phyloP scores from a whole-genome alignment of 2,113 vertebrate genomes.

The Herpailurus yagouaroundi region DNA sequence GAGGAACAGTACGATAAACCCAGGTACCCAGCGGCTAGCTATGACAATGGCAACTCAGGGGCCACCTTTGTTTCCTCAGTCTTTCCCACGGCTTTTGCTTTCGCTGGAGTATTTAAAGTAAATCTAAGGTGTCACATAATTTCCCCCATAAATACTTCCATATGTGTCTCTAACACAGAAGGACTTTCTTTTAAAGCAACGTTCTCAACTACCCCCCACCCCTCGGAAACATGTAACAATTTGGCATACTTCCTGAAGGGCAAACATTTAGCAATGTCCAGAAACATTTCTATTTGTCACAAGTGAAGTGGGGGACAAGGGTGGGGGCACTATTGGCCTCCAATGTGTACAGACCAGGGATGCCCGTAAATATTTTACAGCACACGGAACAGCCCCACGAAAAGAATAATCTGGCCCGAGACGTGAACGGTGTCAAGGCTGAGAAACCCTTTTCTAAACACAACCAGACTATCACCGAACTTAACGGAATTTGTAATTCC shows the following conservation, averaged over 20 bases:
- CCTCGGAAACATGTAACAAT: neutral
- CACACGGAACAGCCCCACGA: accelerated
- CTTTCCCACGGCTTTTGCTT: neutral
- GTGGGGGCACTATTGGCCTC: too few species aligned
- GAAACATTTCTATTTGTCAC: neutral
- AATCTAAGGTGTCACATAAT: neutral
- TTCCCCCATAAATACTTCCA: neutral
- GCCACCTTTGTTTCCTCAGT: neutral
- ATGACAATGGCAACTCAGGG: neutral
- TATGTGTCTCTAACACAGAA: neutral
- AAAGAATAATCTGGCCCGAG: accelerated
- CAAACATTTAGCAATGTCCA: too few species aligned
- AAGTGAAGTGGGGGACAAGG: neutral
- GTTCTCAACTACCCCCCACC: neutral
- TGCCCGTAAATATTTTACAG: accelerated
- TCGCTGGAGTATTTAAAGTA: neutral
- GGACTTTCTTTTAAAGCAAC: neutral
- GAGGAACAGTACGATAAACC: accelerated
- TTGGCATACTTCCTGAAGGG: neutral
- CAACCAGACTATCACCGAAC: too few species aligned
- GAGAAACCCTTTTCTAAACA: neutral
- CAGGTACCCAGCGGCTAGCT: neutral
- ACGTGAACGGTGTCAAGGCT: accelerated
- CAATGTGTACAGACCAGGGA: too few species aligned
- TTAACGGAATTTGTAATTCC: accelerated